These are phyloP conservation scores for Ooceraea biroi DNA, from an alignment of 1,140 invertebrate genomes.

Conservation along the genomic window DNA sequence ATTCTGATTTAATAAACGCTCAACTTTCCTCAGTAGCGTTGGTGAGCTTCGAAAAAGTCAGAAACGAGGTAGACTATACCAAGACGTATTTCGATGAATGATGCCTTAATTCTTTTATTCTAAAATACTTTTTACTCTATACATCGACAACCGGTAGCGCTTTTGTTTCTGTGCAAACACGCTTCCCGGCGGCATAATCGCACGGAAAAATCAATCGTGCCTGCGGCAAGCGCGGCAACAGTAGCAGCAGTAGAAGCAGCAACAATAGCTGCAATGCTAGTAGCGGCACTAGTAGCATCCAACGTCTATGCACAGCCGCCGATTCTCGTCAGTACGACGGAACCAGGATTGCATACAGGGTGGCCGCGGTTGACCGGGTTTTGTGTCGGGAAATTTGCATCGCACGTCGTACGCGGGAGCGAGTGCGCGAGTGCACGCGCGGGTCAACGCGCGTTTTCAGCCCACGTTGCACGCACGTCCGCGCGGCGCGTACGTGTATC, in stretches of 20 bases:
- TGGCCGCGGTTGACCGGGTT: conserved; percentile 75
- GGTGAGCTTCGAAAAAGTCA: too few species aligned
- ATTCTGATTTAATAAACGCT: background rate
- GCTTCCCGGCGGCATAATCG: conserved; percentile 38
- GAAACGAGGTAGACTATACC: too few species aligned
- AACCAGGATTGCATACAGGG: conserved; percentile 60
- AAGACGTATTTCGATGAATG: too few species aligned
- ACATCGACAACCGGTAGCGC: conserved; percentile 3
- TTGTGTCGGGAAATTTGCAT: conserved; percentile 77
- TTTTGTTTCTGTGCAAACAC: conserved; percentile 27
- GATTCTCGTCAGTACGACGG: conserved; percentile 23
- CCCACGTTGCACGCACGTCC: conserved; percentile 27
- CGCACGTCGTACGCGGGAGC: conserved; percentile 62
- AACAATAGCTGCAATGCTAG: background rate
- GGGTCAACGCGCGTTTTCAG: conserved; percentile 66
- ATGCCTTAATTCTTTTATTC: too few species aligned
- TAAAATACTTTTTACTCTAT: too few species aligned
- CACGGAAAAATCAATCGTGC: conserved; percentile 63
- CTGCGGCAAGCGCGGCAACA: background rate
- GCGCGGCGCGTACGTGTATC: conserved; percentile 29
- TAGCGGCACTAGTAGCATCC: background rate
- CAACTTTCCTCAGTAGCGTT: background rate
- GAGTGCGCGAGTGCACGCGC: conserved; percentile 54
- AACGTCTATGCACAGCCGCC: background rate
- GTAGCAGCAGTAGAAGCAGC: background rate